A percentile compares a stretch with the other conserved stretches of the same genome.
Evolutionary conservation across 2,888 invertebrate genomes (phyloP).

Genomic region (Tanaodytes sp.): DNA sequence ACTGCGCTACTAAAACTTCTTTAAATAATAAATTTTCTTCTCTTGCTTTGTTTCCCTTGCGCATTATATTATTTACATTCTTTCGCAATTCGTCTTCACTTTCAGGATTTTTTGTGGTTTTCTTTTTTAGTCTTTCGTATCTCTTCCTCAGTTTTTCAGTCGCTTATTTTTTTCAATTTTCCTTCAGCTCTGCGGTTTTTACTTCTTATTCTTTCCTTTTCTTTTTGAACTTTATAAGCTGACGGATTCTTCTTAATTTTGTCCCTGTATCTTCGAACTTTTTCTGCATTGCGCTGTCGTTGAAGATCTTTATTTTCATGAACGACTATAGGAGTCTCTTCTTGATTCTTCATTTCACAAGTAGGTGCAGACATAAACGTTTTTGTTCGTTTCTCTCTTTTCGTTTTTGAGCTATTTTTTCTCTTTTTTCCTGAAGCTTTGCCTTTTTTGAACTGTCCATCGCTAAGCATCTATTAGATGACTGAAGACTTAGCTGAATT

Average conservation of each 20-base stretch:
- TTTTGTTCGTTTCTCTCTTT: constrained; percentile 22
- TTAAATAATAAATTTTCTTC: constrained; percentile 19
- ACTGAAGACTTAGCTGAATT: too few relatives aligned
- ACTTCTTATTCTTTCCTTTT: constrained; percentile 14
- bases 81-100: constrained; percentile 15
- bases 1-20: constrained; percentile 22
- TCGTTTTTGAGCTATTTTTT: not conserved
- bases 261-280: constrained; percentile 7
- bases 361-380: too few relatives aligned
- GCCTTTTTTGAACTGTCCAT: too few relatives aligned
- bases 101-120: too few relatives aligned
- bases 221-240: constrained; percentile 14
- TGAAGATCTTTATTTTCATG: not conserved
- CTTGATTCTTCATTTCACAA: not conserved
- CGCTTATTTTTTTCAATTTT: constrained; percentile 11
- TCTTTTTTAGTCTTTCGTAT: not conserved
- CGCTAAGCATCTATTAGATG: too few relatives aligned
- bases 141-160: constrained; percentile 19
- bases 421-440: not conserved
- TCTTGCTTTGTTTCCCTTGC: constrained; percentile 11
- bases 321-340: not conserved
- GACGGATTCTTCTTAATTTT: not conserved
- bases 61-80: constrained; percentile 25
- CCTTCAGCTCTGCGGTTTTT: constrained; percentile 20
- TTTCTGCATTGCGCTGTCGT: constrained; percentile 9